These are phyloP conservation scores for Misgurnus anguillicaudatus DNA, from an alignment of 2,113 vertebrate species.

Conservation along the genomic window DNA sequence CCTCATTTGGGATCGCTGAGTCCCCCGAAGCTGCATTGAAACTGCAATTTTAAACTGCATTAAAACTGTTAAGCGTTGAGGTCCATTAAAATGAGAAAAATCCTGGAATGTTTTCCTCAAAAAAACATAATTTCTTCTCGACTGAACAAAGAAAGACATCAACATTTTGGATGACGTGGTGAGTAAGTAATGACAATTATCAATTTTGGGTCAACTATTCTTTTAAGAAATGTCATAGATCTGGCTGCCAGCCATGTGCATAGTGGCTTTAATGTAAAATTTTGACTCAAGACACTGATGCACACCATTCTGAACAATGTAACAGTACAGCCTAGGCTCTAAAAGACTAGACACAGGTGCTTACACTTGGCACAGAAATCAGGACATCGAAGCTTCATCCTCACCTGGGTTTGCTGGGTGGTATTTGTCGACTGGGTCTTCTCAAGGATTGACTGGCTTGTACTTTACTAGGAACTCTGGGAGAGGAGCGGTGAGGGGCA, in stretches of 20 bases:
- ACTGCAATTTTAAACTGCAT: too few relatives aligned
- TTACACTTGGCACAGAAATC: background rate
- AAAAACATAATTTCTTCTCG: too few relatives aligned
- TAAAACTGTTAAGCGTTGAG: too few relatives aligned
- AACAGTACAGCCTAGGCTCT: background rate
- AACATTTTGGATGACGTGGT: background rate
- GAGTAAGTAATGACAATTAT: background rate
- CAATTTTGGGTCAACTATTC: constrained; percentile 2
- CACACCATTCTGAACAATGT: background rate
- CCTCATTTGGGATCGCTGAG: too few relatives aligned
- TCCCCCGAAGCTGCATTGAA: too few relatives aligned
- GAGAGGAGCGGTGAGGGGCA: constrained; percentile 91
- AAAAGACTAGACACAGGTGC: background rate
- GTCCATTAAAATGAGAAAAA: too few relatives aligned
- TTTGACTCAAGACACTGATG: constrained; percentile 1
- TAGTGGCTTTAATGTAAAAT: background rate
- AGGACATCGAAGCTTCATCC: background rate
- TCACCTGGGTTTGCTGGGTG: constrained; percentile 95
- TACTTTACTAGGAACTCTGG: constrained; percentile 92
- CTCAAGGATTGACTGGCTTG: constrained; percentile 92
- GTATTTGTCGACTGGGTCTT: constrained; percentile 92
- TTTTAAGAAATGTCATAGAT: background rate
- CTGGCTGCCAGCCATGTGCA: background rate
- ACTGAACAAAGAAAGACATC: too few relatives aligned
- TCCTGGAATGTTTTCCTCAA: too few relatives aligned